Base-by-base conservation (phyloP, 2,888 invertebrate genomes). In the Philereme vetulata region DNA sequence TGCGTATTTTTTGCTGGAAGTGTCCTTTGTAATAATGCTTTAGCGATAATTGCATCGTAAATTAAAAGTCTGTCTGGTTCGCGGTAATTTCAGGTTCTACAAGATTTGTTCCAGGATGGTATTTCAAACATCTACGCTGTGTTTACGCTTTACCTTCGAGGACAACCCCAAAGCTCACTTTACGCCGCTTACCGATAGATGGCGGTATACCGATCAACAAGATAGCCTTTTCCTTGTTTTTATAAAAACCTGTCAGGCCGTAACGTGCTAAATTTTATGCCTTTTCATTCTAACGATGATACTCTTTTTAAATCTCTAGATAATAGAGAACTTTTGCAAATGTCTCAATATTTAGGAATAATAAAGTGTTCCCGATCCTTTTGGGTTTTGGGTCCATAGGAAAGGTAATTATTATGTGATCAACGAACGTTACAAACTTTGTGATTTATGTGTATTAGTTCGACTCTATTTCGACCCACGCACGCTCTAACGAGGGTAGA, bases 361-460 rank as follows among this genome's bases (percentile, higher is more conserved):
- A 6, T 38, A 62, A 70, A 71, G 66, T 73, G 74, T 70, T 70
- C 71, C 72, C 74, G 69, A 75, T 76, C 81, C 76, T 77, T 81
- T 79, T 21, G 21, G 72, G 75, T 73, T 77, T 70, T 72, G 80
- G 77, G 74, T 76, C 72, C 83, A 84, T 82, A 75, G 81, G 75
- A 77, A 83, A 81, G 75, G 79, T 85, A 81, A 88, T 90, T 86
- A 89, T 86, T 84, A 83, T 78, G 85, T 82, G 88, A 90, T 85
- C 84, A 81, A 78, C 79, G 76, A 80, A 78, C 82, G 82, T 76
- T 62, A 49, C 74, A 79, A 89, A 90, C 76, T 88, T 88, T 88
- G 79, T 90, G 88, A 90, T 90, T 90, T 90, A 90, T 87, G 88
- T 83, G 82, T 80, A 80, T 84, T 85, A 85, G 70, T 71, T 69